phyloP scores from a whole-genome alignment of 2,113 vertebrate species.

The Proterorhinus semilunaris region DNA sequence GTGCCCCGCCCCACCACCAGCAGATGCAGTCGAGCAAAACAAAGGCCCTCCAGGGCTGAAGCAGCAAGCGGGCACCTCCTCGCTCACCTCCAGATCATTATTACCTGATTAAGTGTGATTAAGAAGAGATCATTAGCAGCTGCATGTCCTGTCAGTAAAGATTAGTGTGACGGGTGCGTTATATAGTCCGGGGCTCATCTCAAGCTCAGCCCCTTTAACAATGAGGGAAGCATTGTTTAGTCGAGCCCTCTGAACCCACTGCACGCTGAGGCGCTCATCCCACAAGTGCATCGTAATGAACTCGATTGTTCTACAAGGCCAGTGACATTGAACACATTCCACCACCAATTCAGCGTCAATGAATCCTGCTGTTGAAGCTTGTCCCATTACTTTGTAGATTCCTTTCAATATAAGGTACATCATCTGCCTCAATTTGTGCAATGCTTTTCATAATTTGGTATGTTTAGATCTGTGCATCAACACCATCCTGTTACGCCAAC shows the following conservation, averaged over 20 bases:
- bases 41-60: constrained; percentile 46
- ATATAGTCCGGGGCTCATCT: constrained; percentile 57
- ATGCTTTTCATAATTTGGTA: too few species aligned
- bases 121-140: constrained; percentile 82
- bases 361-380: constrained; percentile 30
- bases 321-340: constrained; percentile 51
- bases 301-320: constrained; percentile 46
- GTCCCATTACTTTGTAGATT: constrained; percentile 30
- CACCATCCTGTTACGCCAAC: too few species aligned
- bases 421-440: too few species aligned
- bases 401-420: background rate
- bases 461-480: too few species aligned
- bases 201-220: constrained; percentile 54
- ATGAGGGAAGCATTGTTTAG: constrained; percentile 72
- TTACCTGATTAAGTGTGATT: constrained; percentile 81
- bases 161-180: constrained; percentile 75
- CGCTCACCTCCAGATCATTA: constrained; percentile 78
- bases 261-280: constrained; percentile 49
- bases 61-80: constrained; percentile 58
- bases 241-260: constrained; percentile 41
- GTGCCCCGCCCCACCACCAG: constrained; percentile 9
- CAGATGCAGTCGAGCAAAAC: constrained; percentile 51
- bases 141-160: constrained; percentile 80
- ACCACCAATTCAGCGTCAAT: constrained; percentile 17
- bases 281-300: constrained; percentile 51